Conservation (phyloP, 1,140 invertebrate species). For the Philopotamus ludificatus region DNA sequence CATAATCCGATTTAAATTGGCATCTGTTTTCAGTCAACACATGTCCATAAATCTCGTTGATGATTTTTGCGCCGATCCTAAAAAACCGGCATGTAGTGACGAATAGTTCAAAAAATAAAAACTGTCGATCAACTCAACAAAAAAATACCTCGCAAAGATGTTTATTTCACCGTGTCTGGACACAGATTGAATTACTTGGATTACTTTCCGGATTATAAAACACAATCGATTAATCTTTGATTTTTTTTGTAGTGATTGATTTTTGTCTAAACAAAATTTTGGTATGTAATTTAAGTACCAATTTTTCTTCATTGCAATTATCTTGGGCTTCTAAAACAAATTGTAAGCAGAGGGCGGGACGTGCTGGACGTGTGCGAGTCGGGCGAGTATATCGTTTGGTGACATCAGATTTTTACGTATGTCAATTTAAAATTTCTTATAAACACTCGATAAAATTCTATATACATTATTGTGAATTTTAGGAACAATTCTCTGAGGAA, state of each 20-base stretch:
- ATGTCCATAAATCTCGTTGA: too few species aligned
- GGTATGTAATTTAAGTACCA: constrained; percentile 69
- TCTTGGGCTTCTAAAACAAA: constrained; percentile 88
- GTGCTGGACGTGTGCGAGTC: constrained; percentile 81
- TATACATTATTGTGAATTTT: constrained; percentile 22
- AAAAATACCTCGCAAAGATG: too few species aligned
- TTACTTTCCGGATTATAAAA: too few species aligned
- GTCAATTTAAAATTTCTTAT: constrained; percentile 42
- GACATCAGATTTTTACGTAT: constrained; percentile 69
- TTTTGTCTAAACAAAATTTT: constrained; percentile 90
- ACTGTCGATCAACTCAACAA: too few species aligned
- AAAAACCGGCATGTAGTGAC: too few species aligned
- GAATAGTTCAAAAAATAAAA: too few species aligned
- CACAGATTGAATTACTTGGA: too few species aligned
- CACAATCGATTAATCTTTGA: constrained; percentile 24
- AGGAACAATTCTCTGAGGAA: constrained; percentile 57
- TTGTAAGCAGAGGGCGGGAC: constrained; percentile 85
- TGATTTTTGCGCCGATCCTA: too few species aligned
- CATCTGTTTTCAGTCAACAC: too few species aligned
- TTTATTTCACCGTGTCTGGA: too few species aligned
- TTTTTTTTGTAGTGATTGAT: constrained; percentile 77
- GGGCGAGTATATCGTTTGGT: constrained; percentile 89
- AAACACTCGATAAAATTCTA: background rate
- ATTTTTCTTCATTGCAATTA: constrained; percentile 77
- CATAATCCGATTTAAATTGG: too few species aligned